Conservation (phyloP, 23 tunicate genomes). For the Clavelina lepadiformis region DNA sequence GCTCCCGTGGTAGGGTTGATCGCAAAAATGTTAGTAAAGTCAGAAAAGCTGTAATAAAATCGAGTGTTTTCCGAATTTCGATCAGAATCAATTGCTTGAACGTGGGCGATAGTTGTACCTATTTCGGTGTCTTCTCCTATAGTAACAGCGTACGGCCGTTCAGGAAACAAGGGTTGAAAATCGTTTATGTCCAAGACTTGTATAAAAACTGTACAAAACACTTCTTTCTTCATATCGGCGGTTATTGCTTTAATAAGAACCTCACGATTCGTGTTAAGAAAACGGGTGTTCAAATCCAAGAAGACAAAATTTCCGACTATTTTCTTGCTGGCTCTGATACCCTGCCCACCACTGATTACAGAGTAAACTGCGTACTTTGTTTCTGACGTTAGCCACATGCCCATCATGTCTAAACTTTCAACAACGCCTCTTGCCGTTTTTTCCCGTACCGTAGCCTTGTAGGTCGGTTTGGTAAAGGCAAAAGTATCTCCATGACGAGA, state of each 20-base stretch:
- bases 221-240: background rate
- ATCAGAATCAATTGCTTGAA: slow-evolving; percentile 57
- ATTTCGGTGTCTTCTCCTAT: slow-evolving; percentile 45
- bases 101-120: slow-evolving; percentile 35
- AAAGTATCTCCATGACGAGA: too few relatives aligned
- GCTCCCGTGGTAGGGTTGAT: slow-evolving; percentile 58
- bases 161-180: slow-evolving; percentile 51
- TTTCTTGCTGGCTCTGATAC: slow-evolving; percentile 6
- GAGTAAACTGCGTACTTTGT: slow-evolving; percentile 21
- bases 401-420: slow-evolving; percentile 43
- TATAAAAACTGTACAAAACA: slow-evolving; percentile 38
- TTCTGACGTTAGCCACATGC: slow-evolving; percentile 34
- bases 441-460: slow-evolving; percentile 33
- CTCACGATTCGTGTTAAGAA: slow-evolving; percentile 1
- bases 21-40: slow-evolving; percentile 47
- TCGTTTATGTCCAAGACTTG: slow-evolving; percentile 44
- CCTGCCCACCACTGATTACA: background rate
- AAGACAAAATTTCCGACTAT: slow-evolving; percentile 50
- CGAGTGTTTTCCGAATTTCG: slow-evolving; percentile 31
- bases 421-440: slow-evolving; percentile 17
- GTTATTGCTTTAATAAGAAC: slow-evolving; percentile 38
- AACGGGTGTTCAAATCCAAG: slow-evolving; percentile 19
- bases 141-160: slow-evolving; percentile 25
- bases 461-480: slow-evolving; percentile 32
- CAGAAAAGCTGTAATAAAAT: slow-evolving; percentile 39